Evolutionary conservation across 2,797 vertebrate species (phyloP).

Genomic region (Phataginus tetradactyla): DNA sequence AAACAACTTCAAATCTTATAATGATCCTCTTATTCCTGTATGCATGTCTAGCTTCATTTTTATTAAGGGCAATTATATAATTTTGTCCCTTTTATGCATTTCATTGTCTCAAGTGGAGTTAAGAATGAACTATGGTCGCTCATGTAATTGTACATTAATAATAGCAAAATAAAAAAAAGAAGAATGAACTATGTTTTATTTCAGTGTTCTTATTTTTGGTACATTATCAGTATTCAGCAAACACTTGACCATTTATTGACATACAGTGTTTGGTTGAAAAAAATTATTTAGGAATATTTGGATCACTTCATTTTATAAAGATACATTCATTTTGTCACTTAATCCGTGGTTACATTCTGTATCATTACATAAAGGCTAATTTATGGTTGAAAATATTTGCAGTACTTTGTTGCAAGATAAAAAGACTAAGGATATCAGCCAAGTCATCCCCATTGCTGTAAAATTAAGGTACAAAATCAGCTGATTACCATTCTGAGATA

Average conservation of each 20-base stretch:
- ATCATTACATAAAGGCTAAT: neutral
- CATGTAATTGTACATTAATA: too few species aligned
- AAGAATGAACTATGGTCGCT: neutral
- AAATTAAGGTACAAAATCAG: neutral
- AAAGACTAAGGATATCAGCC: neutral
- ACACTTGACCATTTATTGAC: neutral
- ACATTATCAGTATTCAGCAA: neutral
- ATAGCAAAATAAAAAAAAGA: neutral
- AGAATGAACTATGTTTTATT: neutral
- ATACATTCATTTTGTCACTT: neutral
- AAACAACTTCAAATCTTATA: neutral
- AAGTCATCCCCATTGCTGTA: neutral
- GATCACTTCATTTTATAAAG: neutral
- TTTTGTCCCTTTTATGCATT: neutral
- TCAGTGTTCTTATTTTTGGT: neutral
- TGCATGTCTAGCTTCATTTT: neutral
- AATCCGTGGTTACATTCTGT: neutral
- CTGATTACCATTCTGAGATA: neutral
- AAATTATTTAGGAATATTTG: neutral
- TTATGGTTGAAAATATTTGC: neutral
- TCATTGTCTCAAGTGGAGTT: neutral
- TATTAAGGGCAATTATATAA: neutral
- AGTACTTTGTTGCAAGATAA: neutral
- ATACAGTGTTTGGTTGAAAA: neutral
- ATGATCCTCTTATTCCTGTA: neutral